Evolutionary conservation across 2,797 vertebrate genomes (phyloP), one percentile per base, ranked within the genome.

Genomic region (Epinephelus coioides): DNA sequence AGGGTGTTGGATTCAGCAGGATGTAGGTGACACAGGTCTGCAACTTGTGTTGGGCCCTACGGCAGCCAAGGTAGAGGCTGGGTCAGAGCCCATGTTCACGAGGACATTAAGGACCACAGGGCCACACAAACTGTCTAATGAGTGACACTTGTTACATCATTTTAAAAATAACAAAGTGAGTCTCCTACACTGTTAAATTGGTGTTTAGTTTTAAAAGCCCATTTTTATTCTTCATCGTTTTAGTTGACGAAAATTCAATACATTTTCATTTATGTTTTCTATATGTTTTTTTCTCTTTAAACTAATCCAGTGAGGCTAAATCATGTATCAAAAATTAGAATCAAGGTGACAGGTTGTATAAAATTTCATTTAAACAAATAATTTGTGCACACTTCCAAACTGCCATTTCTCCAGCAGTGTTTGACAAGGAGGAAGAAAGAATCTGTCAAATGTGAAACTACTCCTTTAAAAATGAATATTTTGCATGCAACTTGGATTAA

Each of bases 11-110:
- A 68, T 43, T 61, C 51, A 25, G 27, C 15, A 27, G 11, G 14
- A 61, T 47, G 34, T 8, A 38, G 78, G 23, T 38, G 65, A 46
- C 62, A 34, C n/a, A 15, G 56, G 21, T 73, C 44, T 43, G 51
- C 15, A 61, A 17, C n/a, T 57, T 3, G 10, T 8, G 0, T 7
- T 12, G 38, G 3, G 12, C 3, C 2, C 23, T 17, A 2, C 9
- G 2, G 51, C 38, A 15, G 1, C 54, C 4, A 9, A 27, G 21
- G 19, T 67, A 40, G n/a, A 5, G 7, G 12, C 40, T 10, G 18
- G 47, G 10, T 19, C 34, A 1, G 57, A 51, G 27, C 19, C 49
- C 15, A 46, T 15, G 12, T 47, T 17, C 5, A 6, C 14, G 11
- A 43, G 40, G 3, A 43, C 11, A 43, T 43, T 43, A 34, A 34